Percentiles rank a stretch among this genome's conserved stretches.
These are phyloP conservation scores for Pseudanteris insignis DNA, from an alignment of 2,888 invertebrate species.

Conservation along the genomic window DNA sequence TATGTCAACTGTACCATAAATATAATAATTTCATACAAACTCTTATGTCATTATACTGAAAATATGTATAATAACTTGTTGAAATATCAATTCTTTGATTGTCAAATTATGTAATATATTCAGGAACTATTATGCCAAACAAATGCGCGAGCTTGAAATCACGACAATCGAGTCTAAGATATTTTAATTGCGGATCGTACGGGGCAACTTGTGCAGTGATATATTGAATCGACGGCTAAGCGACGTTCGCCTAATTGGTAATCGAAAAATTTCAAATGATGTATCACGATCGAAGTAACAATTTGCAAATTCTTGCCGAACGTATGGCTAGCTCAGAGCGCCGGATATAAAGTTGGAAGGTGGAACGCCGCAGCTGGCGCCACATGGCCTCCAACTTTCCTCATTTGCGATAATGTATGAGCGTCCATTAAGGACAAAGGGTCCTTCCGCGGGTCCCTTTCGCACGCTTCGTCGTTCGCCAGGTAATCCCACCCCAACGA, in stretches of 20 bases:
- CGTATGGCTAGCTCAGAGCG: conserved; percentile 51
- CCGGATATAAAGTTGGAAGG: conserved; percentile 61
- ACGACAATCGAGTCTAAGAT: too few relatives aligned
- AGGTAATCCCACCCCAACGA: conserved; percentile 51
- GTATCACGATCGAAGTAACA: conserved; percentile 41
- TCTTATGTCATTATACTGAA: too few relatives aligned
- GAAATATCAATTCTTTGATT: too few relatives aligned
- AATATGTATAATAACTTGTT: too few relatives aligned
- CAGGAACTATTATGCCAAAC: too few relatives aligned
- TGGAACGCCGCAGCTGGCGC: conserved; percentile 58
- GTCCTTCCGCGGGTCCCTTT: conserved; percentile 42
- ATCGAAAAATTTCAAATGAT: conserved; percentile 34
- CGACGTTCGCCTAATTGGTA: conserved; percentile 24
- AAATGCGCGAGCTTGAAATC: too few relatives aligned
- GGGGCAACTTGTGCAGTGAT: too few relatives aligned
- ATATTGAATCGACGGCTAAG: conserved; percentile 12
- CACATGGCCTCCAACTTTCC: conserved; percentile 62
- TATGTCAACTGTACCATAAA: too few relatives aligned
- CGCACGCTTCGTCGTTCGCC: conserved; percentile 44
- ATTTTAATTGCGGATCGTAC: too few relatives aligned
- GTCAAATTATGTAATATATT: too few relatives aligned
- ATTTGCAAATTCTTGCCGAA: conserved; percentile 52
- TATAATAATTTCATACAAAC: too few relatives aligned
- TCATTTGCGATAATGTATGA: conserved; percentile 64
- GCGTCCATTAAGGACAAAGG: conserved; percentile 59